Evolutionary conservation across 1,140 invertebrate species (phyloP), one percentile per base, ranked within the genome.

Genomic region (Ostrea edulis): DNA sequence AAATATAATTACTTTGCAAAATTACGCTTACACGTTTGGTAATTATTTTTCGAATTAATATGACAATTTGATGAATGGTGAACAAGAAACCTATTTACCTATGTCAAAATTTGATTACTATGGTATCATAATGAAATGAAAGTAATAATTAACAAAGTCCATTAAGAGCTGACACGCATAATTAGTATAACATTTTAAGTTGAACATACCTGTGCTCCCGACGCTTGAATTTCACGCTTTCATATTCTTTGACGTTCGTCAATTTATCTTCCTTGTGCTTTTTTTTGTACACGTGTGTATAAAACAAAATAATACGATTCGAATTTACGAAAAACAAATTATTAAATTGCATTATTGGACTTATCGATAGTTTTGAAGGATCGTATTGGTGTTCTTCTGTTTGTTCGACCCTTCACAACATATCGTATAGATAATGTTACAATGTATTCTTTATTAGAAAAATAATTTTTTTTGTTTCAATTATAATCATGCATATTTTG

Each of bases 131-230:
- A 62, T 62, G n/a, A 62, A 3, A 62, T 62, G 55, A 20, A 62
- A 62, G 55, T 62, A 62, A 62, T 62, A 17, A 62, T 62, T 62
- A 62, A 62, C 55, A 20, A 62, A 62, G 55, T 62, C 55, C n/a
- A 62, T 62, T 62, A 62, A 17, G 55, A 7, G 17, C 55, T 62
- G 55, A 62, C 55, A 62, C 7, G 55, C 55, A 20, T 62, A 62
- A 62, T 62, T 62, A 62, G 14, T 62, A 62, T 62, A 44, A 5
- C 35, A 5, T 62, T 62, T 20, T 62, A 62, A 20, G 55, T 20
- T 62, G n/a, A 62, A 62, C 14, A 62, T 62, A 20, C 7, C 14
- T 17, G 17, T n/a, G n/a, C 55, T 62, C 14, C 5, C n/a, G 14
- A 62, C 14, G 8, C 55, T 20, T 20, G 55, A 20, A 7, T 62